Conservation (phyloP, 2,797 vertebrate species). For the Macropodus opercularis region DNA sequence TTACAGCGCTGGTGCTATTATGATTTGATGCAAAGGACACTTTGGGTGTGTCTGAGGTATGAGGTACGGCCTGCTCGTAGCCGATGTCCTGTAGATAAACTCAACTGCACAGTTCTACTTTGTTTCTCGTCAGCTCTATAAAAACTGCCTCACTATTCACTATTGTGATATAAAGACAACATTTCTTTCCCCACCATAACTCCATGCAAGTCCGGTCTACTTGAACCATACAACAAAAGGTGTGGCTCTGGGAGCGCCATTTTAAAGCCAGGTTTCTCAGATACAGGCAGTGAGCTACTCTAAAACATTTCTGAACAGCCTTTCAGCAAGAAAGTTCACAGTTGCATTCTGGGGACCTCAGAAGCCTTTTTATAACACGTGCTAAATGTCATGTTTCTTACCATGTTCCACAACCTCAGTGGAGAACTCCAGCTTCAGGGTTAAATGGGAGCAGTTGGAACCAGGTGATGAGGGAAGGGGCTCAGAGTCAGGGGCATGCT, state of each 20-base stretch:
- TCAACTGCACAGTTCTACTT: background rate
- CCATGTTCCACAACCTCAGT: conserved; percentile 93
- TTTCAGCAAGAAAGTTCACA: too few relatives aligned
- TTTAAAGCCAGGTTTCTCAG: too few relatives aligned
- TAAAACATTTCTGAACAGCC: too few relatives aligned
- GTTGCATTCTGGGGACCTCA: too few relatives aligned
- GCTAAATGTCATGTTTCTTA: conserved; percentile 81
- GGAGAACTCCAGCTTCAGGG: conserved; percentile 93
- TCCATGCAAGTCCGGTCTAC: too few relatives aligned
- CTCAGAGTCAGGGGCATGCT: conserved; percentile 57
- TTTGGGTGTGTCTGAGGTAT: background rate
- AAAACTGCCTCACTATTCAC: background rate
- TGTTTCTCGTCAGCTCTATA: background rate
- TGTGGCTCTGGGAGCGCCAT: too few relatives aligned
- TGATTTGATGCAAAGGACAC: conserved; percentile 3
- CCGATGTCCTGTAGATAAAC: background rate
- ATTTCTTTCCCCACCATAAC: too few relatives aligned
- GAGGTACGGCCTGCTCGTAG: background rate
- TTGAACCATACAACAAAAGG: too few relatives aligned
- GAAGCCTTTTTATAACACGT: too few relatives aligned
- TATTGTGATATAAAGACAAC: too few relatives aligned
- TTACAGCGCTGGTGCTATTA: background rate
- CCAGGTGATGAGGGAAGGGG: conserved; percentile 55
- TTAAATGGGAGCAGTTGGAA: conserved; percentile 89
- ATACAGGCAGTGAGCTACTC: too few relatives aligned